Evolutionary conservation across 2,888 invertebrate species (phyloP).

Genomic region (Metalampra italica): DNA sequence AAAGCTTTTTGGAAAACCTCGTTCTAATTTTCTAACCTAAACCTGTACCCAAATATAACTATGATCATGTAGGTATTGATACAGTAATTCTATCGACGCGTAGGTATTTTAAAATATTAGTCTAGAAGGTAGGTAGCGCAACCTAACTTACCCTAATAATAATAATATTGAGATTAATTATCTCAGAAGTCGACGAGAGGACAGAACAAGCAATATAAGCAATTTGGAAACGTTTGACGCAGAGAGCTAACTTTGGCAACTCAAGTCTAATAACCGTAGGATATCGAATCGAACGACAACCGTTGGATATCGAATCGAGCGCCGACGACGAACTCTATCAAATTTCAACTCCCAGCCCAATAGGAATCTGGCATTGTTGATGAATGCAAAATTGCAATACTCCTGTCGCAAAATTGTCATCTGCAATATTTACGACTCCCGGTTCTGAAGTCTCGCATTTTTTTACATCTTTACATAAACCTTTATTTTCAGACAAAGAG

Average conservation of each 20-base stretch:
- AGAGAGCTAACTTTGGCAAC: constrained; percentile 6
- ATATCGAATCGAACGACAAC: constrained; percentile 12
- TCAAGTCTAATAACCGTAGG: constrained; percentile 6
- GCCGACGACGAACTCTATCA: constrained; percentile 21
- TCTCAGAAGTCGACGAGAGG: no score
- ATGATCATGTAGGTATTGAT: no score
- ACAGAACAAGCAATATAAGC: neutral
- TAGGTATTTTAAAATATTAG: no score
- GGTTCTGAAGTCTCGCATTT: neutral
- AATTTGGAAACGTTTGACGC: neutral
- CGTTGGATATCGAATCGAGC: constrained; percentile 4
- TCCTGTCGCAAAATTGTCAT: constrained; percentile 7
- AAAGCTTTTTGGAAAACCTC: no score
- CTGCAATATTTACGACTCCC: constrained; percentile 2
- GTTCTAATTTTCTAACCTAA: no score
- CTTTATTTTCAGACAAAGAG: no score
- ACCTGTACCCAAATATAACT: no score
- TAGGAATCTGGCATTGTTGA: constrained; percentile 30
- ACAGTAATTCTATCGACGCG: no score
- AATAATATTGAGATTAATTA: no score
- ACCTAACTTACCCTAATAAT: no score
- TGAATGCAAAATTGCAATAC: constrained; percentile 32
- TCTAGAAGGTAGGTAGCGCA: no score
- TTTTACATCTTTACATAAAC: no score
- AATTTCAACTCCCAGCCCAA: constrained; percentile 26